phyloP scores from a whole-genome alignment of 1,140 invertebrate genomes.

The Laupala kohalensis region DNA sequence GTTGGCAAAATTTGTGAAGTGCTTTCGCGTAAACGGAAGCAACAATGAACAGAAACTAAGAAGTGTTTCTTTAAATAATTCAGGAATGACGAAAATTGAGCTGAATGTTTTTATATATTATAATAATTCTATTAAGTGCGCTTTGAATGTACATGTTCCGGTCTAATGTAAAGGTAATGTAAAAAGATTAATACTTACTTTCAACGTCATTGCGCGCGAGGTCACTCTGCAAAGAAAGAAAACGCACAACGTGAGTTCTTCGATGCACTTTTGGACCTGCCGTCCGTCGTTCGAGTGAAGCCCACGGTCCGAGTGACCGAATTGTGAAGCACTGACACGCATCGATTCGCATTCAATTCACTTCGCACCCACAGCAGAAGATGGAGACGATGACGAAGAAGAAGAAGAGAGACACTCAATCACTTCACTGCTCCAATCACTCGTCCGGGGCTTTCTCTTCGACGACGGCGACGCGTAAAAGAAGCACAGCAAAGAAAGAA shows the following conservation, averaged over 20 bases:
- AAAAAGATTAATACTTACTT: slow-evolving; percentile 54
- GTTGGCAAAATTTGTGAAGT: no score
- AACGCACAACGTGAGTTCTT: not conserved
- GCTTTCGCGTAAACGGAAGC: no score
- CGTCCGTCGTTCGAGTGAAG: not conserved
- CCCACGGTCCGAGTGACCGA: not conserved
- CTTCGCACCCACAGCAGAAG: not conserved
- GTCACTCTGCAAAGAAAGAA: slow-evolving; percentile 45
- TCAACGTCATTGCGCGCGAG: slow-evolving; percentile 56
- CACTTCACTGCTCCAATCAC: no score
- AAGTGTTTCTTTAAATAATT: no score
- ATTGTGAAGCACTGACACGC: not conserved
- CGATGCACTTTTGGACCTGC: no score
- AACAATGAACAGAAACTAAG: no score
- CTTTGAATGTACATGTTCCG: no score
- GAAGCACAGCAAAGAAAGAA: not conserved
- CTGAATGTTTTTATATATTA: no score
- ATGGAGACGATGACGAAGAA: not conserved
- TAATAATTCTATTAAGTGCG: no score
- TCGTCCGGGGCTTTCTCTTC: not conserved
- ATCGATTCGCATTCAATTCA: not conserved
- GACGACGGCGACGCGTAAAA: not conserved
- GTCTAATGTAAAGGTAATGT: no score
- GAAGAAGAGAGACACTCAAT: not conserved
- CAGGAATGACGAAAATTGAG: no score